Base-by-base conservation (phyloP, 2,888 invertebrate species). In the Cheilosia urbana region DNA sequence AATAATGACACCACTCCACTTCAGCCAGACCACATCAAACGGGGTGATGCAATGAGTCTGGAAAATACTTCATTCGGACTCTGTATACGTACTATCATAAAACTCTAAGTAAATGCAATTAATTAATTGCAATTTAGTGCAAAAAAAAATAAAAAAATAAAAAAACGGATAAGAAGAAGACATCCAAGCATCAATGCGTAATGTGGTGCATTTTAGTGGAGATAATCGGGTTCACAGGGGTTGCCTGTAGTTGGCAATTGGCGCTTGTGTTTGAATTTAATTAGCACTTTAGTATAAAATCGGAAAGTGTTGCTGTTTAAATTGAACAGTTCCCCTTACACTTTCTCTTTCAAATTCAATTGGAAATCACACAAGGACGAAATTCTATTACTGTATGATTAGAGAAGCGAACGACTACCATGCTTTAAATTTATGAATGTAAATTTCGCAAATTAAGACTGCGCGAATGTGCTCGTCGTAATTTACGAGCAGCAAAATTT, bases 31-130 rank as follows among this genome's bases (percentile, higher is more conserved):
- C 40, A 45, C 42, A 49, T 58, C 45, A 51, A 57, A 21, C 55
- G 53, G 55, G 75, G 15, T 79, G 83, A 84, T 84, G 83, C 83
- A 84, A 84, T 69, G 17, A 53, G 49, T 15, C 34, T 51, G 51
- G n/a, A 47, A 51, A 65, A 21, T 66, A 53, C 13, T 60, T 42
- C 71, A 77, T 82, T 72, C 60, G 11, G 37, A 15, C 51, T 11
- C 24, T 58, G 45, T 11, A 27, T 27, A 37, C 37, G 37, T 27
- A 80, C 40, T 53, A 73, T 63, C 63, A 55, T 73, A 73, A 66
- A 66, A 58, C 58, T 69, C 11, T 45, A 68, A 51, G 57, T 72
- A 42, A 79, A 73, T 79, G 73, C 68, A 73, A 19, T 73, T 49
- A 83, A 82, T 77, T 76, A 81, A 77, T 81, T 82, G 30, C 58